A percentile compares a stretch with the other conserved stretches of the same genome.
Evolutionary conservation across 2,113 vertebrate genomes (phyloP).

Genomic region (Rhinopithecus roxellana): DNA sequence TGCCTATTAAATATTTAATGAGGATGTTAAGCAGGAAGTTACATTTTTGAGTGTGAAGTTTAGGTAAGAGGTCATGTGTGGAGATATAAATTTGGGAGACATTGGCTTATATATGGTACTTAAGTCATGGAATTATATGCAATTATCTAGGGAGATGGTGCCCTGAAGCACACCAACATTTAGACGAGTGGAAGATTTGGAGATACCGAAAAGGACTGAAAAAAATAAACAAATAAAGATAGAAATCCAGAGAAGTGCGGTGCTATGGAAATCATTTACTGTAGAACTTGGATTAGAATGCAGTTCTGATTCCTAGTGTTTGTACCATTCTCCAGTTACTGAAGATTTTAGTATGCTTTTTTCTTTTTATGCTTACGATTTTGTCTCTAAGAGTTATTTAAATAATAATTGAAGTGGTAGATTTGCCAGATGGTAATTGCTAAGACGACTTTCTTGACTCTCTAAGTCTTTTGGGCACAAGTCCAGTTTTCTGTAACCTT

Average conservation of each 20-base stretch:
- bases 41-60: background rate
- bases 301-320: background rate
- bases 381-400: constrained; percentile 55
- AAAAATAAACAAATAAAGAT: background rate
- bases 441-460: constrained; percentile 67
- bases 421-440: constrained; percentile 73
- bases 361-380: constrained; percentile 16
- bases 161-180: background rate
- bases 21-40: background rate
- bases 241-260: background rate
- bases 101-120: background rate
- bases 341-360: constrained; percentile 21
- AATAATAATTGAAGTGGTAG: constrained; percentile 65
- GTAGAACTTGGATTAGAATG: background rate
- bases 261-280: background rate
- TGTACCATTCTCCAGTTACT: background rate
- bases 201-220: background rate
- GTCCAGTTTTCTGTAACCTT: constrained; percentile 72
- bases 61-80: background rate
- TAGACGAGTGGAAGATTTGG: background rate
- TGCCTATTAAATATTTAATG: background rate
- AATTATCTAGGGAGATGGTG: background rate
- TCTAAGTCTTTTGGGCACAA: constrained; percentile 69
- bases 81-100: background rate
- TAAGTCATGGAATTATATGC: background rate